Evolutionary conservation across 2,888 invertebrate species (phyloP).

Genomic region (Hipparchia semele): DNA sequence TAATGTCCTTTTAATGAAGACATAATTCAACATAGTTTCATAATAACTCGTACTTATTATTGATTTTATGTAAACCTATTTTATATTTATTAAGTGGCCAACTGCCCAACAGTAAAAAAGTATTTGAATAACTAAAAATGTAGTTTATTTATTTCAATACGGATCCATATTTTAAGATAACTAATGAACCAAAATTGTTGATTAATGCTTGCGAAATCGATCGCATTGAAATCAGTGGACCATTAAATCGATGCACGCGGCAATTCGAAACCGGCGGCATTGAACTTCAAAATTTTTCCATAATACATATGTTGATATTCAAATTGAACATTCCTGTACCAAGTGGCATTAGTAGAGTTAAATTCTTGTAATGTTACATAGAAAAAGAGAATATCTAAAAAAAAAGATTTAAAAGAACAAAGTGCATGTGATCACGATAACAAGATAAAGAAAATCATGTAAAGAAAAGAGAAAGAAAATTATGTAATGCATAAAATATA

Average conservation of each 20-base stretch:
- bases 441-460: no score
- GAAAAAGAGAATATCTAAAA: no score
- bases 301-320: conserved; percentile 35
- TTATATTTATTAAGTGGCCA: no score
- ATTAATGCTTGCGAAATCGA: conserved; percentile 59
- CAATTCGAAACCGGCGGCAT: conserved; percentile 65
- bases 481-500: no score
- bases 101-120: not conserved
- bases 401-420: no score
- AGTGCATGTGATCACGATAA: no score
- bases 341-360: not conserved
- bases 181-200: conserved; percentile 6
- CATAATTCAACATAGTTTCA: no score
- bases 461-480: no score
- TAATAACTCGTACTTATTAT: no score
- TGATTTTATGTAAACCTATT: no score
- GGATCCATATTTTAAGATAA: not conserved
- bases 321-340: conserved; percentile 41
- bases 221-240: conserved; percentile 66
- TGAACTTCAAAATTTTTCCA: conserved; percentile 64
- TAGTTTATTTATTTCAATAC: not conserved
- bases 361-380: not conserved
- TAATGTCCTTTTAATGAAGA: no score
- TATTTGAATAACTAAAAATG: not conserved
- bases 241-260: conserved; percentile 58